Evolutionary conservation across 2,797 vertebrate genomes (phyloP).

Genomic region (Cyprinodon diabolis): DNA sequence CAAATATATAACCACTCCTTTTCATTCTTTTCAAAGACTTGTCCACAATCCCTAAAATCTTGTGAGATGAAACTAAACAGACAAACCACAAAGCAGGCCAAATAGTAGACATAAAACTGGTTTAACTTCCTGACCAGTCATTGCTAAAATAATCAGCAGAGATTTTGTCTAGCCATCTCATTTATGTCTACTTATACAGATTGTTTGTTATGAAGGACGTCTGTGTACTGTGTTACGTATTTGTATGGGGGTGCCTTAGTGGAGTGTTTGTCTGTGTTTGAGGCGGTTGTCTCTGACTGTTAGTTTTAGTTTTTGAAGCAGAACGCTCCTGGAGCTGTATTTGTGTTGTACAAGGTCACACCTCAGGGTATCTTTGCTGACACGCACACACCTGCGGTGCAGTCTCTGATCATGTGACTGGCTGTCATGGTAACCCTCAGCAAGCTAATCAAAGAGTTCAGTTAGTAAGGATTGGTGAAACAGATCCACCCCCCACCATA

Average conservation of each 20-base stretch:
- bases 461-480: constrained; percentile 28
- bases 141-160: constrained; percentile 63
- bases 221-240: not conserved
- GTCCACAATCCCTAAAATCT: not conserved
- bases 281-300: not conserved
- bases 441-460: constrained; percentile 54
- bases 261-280: not conserved
- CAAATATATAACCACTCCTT: too few relatives aligned
- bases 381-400: constrained; percentile 40
- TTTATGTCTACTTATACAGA: not conserved
- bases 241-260: not conserved
- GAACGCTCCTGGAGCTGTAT: not conserved
- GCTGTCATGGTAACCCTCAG: constrained; percentile 64
- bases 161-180: constrained; percentile 35
- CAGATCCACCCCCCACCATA: not conserved
- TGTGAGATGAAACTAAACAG: constrained; percentile 27
- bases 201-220: too few relatives aligned
- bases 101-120: constrained; percentile 31
- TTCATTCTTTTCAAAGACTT: not conserved
- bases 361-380: constrained; percentile 34
- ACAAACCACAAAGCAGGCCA: constrained; percentile 33
- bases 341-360: constrained; percentile 47
- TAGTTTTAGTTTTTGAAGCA: not conserved
- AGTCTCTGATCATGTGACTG: constrained; percentile 59
- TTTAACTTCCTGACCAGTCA: constrained; percentile 60